Evolutionary conservation across 1,140 invertebrate species (phyloP).

Genomic region (Proales similis): DNA sequence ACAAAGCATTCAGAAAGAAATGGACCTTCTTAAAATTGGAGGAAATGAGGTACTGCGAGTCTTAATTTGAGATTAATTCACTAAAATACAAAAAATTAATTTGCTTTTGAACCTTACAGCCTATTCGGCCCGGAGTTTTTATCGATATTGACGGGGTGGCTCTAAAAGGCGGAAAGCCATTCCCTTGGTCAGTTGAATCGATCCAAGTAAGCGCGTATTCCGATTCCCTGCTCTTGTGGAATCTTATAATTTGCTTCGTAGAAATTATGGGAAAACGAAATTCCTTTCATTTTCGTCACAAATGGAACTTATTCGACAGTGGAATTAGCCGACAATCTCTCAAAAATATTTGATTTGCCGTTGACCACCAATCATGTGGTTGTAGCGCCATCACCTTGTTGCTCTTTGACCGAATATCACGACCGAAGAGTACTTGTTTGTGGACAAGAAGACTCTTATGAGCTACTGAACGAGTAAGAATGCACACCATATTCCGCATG

Average conservation of each 20-base stretch:
- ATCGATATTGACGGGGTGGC: conserved; percentile 35
- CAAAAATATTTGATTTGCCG: conserved; percentile 13
- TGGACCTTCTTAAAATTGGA: no score
- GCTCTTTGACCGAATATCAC: conserved; percentile 18
- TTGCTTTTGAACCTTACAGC: background rate
- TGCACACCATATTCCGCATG: background rate
- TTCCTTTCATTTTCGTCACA: conserved; percentile 36
- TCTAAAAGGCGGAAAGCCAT: conserved; percentile 30
- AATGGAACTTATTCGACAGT: conserved; percentile 28
- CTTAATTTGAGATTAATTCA: background rate
- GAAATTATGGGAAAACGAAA: conserved; percentile 23
- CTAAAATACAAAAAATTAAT: background rate
- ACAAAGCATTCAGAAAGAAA: no score
- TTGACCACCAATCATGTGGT: conserved; percentile 31
- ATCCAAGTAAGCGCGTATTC: conserved; percentile 1
- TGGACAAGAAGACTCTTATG: conserved; percentile 29
- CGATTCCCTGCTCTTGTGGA: background rate
- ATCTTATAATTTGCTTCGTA: background rate
- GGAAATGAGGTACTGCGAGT: background rate
- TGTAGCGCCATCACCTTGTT: conserved; percentile 33
- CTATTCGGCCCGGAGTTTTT: conserved; percentile 12
- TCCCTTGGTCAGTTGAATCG: conserved; percentile 26
- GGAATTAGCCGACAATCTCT: background rate
- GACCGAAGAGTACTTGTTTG: conserved; percentile 28
- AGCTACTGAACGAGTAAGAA: conserved; percentile 23